Percentiles rank a stretch among this genome's conserved stretches.
These are phyloP conservation scores for Gracilinanus agilis DNA, from an alignment of 2,113 vertebrate species.

Conservation along the genomic window DNA sequence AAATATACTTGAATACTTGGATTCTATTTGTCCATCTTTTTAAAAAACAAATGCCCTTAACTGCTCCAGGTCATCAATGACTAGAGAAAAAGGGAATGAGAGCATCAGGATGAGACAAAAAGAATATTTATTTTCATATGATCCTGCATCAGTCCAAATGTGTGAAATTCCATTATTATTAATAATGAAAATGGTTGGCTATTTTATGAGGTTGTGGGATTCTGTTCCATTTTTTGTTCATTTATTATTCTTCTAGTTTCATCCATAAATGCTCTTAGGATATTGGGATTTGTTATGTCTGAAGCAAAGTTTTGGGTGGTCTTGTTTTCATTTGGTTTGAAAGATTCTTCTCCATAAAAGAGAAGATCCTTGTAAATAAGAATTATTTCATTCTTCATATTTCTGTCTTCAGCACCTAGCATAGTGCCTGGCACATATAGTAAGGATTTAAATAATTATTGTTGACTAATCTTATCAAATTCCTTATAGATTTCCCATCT, in stretches of 20 bases:
- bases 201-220: neutral
- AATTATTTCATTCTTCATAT: neutral
- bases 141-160: neutral
- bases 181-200: neutral
- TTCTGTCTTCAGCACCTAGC: neutral
- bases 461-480: neutral
- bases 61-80: neutral
- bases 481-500: neutral
- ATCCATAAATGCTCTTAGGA: neutral
- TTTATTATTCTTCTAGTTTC: neutral
- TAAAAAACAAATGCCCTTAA: neutral
- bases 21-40: neutral
- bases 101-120: neutral
- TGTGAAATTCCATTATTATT: neutral
- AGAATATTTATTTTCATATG: neutral
- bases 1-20: neutral
- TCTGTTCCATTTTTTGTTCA: neutral
- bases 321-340: neutral
- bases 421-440: neutral
- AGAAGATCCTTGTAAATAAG: neutral
- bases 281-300: neutral
- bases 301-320: neutral
- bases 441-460: neutral
- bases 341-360: neutral
- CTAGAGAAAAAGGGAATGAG: neutral